Conservation (phyloP, 2,797 vertebrate genomes). For the Pyrrhura leucotis region DNA sequence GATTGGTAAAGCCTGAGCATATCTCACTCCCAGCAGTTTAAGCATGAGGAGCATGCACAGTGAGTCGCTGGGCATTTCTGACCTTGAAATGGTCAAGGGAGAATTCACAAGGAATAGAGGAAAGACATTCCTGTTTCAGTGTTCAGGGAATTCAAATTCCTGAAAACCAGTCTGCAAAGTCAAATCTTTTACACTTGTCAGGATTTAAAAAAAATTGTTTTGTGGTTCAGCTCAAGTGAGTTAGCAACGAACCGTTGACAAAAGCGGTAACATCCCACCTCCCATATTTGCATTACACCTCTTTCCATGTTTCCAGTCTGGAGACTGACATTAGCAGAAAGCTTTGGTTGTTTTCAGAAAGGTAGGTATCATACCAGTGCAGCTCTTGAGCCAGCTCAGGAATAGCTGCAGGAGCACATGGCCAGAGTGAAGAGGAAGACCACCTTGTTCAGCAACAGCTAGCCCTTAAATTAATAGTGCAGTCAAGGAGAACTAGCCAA, state of each 20-base stretch:
- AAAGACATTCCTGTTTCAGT: background rate
- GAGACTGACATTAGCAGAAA: background rate
- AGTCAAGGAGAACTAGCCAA: background rate
- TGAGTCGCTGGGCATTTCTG: background rate
- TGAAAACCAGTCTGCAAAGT: background rate
- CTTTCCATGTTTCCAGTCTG: background rate
- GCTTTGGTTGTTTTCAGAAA: background rate
- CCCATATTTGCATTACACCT: background rate
- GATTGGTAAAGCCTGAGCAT: background rate
- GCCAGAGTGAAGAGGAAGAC: background rate
- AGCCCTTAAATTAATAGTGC: background rate
- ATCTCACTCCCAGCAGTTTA: background rate
- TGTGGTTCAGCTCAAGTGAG: background rate
- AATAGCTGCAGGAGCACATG: background rate
- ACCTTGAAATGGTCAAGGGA: background rate
- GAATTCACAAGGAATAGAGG: background rate
- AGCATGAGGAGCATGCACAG: background rate
- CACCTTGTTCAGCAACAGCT: background rate
- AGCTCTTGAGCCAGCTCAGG: background rate
- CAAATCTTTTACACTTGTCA: background rate
- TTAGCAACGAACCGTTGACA: background rate
- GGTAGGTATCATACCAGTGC: background rate
- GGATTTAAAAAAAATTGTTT: background rate
- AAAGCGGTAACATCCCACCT: background rate
- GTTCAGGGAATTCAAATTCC: background rate